phyloP scores from a whole-genome alignment of 2,113 vertebrate species.

The Callithrix jacchus region DNA sequence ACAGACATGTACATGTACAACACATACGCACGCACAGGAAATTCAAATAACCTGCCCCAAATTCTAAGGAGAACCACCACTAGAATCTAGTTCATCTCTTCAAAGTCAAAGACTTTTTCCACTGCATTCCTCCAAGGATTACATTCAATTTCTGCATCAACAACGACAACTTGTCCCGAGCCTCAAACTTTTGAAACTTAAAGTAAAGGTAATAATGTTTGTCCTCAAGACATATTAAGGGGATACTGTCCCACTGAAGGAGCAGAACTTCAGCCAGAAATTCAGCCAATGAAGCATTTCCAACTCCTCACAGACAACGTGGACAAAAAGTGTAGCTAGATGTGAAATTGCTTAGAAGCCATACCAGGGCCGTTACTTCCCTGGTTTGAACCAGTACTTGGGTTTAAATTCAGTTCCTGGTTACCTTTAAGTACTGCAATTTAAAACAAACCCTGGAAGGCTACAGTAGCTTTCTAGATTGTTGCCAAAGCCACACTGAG shows the following conservation, averaged over 20 bases:
- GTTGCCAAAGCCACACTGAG: not conserved
- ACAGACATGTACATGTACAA: not conserved
- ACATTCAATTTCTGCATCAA: not conserved
- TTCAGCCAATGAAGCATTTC: not conserved
- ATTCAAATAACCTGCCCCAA: not conserved
- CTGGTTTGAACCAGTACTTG: not conserved
- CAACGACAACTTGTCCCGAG: not conserved
- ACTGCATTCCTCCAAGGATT: not conserved
- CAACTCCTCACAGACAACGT: rapidly evolving
- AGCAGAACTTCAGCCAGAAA: not conserved
- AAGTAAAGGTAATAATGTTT: not conserved
- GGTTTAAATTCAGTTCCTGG: not conserved
- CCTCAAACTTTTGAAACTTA: not conserved
- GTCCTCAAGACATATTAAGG: not conserved
- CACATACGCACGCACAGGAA: not conserved
- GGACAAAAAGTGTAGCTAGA: not conserved
- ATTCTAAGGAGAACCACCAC: not conserved
- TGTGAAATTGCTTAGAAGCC: not conserved
- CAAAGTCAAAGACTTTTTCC: not conserved
- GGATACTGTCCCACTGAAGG: not conserved
- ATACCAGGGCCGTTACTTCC: not conserved
- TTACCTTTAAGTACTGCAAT: not conserved
- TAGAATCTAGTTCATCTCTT: not conserved
- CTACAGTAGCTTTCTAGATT: not conserved
- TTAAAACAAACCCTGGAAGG: constrained; percentile 27